Base-by-base conservation (phyloP, 2,888 invertebrate genomes). In the Acrocyrtus sp. region DNA sequence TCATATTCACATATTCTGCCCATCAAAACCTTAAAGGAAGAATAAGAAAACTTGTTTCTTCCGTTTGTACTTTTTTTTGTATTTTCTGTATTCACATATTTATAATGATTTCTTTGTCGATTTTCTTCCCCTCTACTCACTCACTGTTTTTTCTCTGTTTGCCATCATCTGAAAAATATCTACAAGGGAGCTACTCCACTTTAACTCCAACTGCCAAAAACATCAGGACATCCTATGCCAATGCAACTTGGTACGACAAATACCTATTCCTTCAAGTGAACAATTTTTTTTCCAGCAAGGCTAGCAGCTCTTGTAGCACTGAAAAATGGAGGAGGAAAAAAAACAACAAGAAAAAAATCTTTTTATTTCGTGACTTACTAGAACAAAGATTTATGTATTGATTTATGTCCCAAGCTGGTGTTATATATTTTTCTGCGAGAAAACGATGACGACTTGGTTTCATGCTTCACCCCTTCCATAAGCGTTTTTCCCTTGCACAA, bases 301-400 rank as follows among this genome's bases (percentile, higher is more conserved):
- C 34, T 34, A 54, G 56, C n/a, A n/a, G n/a, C n/a, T n/a, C n/a
- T n/a, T n/a, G n/a, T n/a, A n/a, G n/a, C n/a, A 43, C 8, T 29
- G 29, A 61, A 47, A 47, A 47, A 21, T n/a, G 19, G 57, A 8
- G 45, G 15, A 19, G 22, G 56, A 57, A 27, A 24, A 21, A 39
- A 21, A 54, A 54, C 26, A 66, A 54, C 17, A 54, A 41, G n/a
- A n/a, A 53, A 48, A 58, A 66, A 63, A 58, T 63, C 63, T 70
- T 63, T 70, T 70, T 70, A 70, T 70, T 70, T 70, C 63, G 70
- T 70, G 70, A 63, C 70, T 70, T 45, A 58, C 60, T 63, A 39
- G 61, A 70, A 66, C 63, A 69, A 72, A 77, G 73, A 77, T 75
- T 75, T 77, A 77, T 77, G 75, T 75, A 77, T 77, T 77, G 77